Evolutionary conservation across 1,140 invertebrate genomes (phyloP).

Genomic region (Pissodes strobi): DNA sequence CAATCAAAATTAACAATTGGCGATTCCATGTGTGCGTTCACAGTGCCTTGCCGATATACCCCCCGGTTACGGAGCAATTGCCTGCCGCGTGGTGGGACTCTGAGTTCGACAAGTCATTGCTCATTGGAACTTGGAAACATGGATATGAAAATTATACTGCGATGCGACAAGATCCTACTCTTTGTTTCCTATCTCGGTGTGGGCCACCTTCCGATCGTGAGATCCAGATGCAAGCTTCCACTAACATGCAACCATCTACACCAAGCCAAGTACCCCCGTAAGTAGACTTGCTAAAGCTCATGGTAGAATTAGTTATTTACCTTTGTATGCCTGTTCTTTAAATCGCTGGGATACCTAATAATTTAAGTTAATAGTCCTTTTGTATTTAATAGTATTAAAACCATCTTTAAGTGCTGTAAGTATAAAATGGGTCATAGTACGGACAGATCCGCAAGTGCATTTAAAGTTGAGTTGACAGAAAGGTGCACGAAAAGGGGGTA

Average conservation of each 20-base stretch:
- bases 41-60: constrained; percentile 83
- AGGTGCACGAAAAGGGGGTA: too few relatives aligned
- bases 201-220: constrained; percentile 70
- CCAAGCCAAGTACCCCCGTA: constrained; percentile 49
- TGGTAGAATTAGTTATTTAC: constrained; percentile 24
- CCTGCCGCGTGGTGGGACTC: constrained; percentile 96
- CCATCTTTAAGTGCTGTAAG: too few relatives aligned
- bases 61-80: constrained; percentile 79
- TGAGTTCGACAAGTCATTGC: constrained; percentile 93
- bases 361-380: too few relatives aligned
- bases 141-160: constrained; percentile 97
- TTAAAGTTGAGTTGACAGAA: too few relatives aligned
- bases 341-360: constrained; percentile 1
- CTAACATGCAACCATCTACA: constrained; percentile 53
- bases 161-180: constrained; percentile 90
- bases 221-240: constrained; percentile 49
- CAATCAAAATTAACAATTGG: constrained; percentile 56
- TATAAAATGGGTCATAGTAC: too few relatives aligned
- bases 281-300: constrained; percentile 42
- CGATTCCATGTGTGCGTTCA: constrained; percentile 50
- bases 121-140: constrained; percentile 98
- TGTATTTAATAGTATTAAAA: too few relatives aligned
- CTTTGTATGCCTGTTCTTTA: constrained; percentile 3
- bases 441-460: too few relatives aligned
- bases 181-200: constrained; percentile 89